Evolutionary conservation across 2,797 vertebrate genomes (phyloP), one percentile per base, ranked within the genome.

Genomic region (Sciurus carolinensis): DNA sequence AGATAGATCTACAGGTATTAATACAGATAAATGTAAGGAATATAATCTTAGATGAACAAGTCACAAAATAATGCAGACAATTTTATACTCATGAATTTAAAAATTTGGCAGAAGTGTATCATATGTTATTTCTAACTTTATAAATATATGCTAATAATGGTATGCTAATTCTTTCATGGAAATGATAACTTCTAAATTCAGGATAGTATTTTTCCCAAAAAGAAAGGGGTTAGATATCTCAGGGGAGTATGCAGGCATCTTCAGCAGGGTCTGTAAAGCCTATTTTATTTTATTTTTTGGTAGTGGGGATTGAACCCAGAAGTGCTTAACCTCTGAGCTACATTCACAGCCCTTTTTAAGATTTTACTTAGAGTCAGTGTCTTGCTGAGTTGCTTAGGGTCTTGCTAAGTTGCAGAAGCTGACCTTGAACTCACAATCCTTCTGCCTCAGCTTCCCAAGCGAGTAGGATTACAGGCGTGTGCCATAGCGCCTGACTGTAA

Each of bases 31-130:
- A 90, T n/a, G 42, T 76, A 36, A 67, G 71, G 24, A 80, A 52
- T 36, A n/a, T 17, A 73, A 69, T 18, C 2, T 84, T 30, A 66
- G 59, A 42, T 47, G 81, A 30, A 64, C 9, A 79, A 64, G 30
- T 33, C 72, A 80, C 54, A 52, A 12, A 72, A 73, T 28, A 42
- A 52, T 77, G 15, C 7, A 44, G 59, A 54, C 11, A 18, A 50
- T 62, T 92, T 90, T 95, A 85, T 67, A 90, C n/a, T 81, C 14
- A 44, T 42, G 15, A 36, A 52, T 52, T 95, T 80, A 39, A 67
- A 76, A 89, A 69, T 39, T 10, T 50, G 71, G 5, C 33, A 76
- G 77, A 77, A 26, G 3, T 12, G 1, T 82, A 36, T 59, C 66
- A 33, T 39, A 39, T 59, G 9, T 30, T 64, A 4, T 84, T 80